phyloP scores from a whole-genome alignment of 1,140 invertebrate genomes.

The Dendroctonus ponderosae region DNA sequence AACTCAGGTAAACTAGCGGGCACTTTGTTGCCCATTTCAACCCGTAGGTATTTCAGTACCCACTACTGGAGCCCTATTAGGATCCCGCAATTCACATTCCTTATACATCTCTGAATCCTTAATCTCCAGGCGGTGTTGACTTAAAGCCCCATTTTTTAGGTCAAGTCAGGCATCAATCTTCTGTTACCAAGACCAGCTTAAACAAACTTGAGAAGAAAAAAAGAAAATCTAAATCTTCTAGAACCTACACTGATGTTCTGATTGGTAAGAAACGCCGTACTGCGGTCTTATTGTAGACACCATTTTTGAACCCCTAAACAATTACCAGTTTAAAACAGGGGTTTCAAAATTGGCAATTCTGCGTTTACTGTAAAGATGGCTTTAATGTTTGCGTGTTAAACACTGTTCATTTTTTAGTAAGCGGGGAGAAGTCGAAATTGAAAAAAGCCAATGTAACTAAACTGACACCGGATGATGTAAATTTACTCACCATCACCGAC shows the following conservation, averaged over 20 bases:
- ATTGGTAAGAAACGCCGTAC: conserved; percentile 47
- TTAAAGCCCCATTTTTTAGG: conserved; percentile 21
- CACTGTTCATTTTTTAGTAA: conserved; percentile 54
- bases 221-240: conserved; percentile 40
- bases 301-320: no score
- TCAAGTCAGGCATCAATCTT: conserved; percentile 39
- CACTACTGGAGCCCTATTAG: neutral
- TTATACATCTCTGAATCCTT: neutral
- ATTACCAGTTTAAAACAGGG: no score
- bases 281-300: neutral
- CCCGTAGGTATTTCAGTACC: neutral
- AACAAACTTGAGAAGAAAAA: conserved; percentile 44
- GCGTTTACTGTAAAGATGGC: no score
- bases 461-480: conserved; percentile 61
- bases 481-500: conserved; percentile 59
- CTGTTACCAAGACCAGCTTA: conserved; percentile 38
- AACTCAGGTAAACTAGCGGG: neutral
- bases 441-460: conserved; percentile 64
- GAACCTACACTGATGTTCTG: conserved; percentile 55
- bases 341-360: no score
- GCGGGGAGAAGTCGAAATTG: conserved; percentile 58
- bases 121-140: neutral
- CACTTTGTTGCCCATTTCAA: neutral
- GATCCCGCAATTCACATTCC: neutral
- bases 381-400: no score